Evolutionary conservation across 2,113 vertebrate species (phyloP).

Genomic region (Pygoscelis antarcticus): DNA sequence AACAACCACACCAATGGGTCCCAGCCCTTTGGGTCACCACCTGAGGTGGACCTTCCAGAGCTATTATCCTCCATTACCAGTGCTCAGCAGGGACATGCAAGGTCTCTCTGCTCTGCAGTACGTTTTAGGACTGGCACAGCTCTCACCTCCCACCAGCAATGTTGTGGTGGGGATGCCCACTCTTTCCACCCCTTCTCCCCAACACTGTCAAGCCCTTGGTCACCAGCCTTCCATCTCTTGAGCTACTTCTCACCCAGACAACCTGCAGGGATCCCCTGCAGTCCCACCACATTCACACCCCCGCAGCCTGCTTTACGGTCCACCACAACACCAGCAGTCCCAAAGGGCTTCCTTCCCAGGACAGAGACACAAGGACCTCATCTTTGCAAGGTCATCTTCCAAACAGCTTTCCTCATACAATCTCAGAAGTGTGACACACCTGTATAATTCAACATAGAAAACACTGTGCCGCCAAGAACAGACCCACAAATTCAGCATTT

Average conservation of each 20-base stretch:
- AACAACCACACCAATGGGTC: rapidly evolving
- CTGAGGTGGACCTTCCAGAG: neutral
- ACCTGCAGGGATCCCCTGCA: neutral
- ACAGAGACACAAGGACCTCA: neutral
- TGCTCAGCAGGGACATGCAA: rapidly evolving
- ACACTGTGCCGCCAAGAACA: neutral
- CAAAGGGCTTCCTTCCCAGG: neutral
- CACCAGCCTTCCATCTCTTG: neutral
- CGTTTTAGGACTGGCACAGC: rapidly evolving
- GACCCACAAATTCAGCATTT: neutral
- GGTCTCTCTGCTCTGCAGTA: neutral
- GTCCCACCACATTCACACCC: neutral
- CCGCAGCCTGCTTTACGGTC: neutral
- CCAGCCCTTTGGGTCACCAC: neutral
- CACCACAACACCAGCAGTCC: neutral
- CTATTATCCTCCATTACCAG: neutral
- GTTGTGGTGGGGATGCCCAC: neutral
- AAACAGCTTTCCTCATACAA: neutral
- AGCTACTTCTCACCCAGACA: neutral
- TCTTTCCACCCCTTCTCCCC: neutral
- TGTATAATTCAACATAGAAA: neutral
- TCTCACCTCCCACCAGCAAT: neutral
- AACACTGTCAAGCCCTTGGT: neutral
- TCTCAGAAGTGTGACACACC: neutral
- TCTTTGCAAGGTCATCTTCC: neutral